Conservation (phyloP, 2,888 invertebrate genomes). For the Pomacea canaliculata region DNA sequence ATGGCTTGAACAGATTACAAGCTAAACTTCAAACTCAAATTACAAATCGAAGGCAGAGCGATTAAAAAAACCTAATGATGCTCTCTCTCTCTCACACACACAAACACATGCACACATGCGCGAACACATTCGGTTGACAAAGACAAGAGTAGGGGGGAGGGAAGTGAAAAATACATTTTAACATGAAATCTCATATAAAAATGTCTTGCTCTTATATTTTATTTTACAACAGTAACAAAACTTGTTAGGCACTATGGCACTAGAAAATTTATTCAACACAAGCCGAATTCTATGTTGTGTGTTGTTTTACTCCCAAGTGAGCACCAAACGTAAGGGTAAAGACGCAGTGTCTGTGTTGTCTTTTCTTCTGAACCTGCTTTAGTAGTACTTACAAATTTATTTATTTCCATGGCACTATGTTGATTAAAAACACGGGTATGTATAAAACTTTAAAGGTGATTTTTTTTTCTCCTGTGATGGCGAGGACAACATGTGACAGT, state of each 20-base stretch:
- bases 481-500: no score
- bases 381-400: no score
- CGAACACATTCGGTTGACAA: not conserved
- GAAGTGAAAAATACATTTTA: constrained; percentile 14
- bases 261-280: constrained; percentile 21
- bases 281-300: constrained; percentile 1
- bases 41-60: no score
- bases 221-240: constrained; percentile 23
- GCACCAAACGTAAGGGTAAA: constrained; percentile 12
- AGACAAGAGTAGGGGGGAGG: not conserved
- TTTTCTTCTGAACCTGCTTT: no score
- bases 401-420: no score
- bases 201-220: constrained; percentile 11
- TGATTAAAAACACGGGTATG: no score
- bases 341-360: no score
- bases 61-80: no score
- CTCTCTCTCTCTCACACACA: not conserved
- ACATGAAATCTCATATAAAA: constrained; percentile 26
- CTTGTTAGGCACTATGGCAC: constrained; percentile 27
- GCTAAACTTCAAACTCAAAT: no score
- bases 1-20: no score
- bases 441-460: no score
- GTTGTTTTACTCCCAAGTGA: constrained; percentile 3
- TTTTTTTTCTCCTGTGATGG: no score
- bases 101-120: not conserved